Conservation (phyloP, 2,797 vertebrate species). For the Microctenopoma steveboyesi region DNA sequence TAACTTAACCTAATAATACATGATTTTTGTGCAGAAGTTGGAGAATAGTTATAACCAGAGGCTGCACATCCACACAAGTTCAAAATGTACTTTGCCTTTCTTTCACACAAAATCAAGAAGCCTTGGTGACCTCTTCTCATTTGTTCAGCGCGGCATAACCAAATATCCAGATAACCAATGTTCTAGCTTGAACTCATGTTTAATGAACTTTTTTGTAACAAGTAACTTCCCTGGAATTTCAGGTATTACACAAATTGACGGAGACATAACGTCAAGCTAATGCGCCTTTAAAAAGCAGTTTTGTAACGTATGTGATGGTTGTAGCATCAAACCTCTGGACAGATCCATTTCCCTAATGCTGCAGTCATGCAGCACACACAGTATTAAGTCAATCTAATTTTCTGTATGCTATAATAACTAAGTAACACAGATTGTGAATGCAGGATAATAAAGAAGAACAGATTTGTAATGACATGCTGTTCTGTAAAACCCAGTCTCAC, state of each 20-base stretch:
- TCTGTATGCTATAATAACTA: neutral
- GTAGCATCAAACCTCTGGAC: neutral
- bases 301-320: too few relatives aligned
- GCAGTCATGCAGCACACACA: neutral
- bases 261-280: neutral
- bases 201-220: constrained; percentile 16
- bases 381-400: neutral
- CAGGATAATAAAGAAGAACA: neutral
- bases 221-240: neutral
- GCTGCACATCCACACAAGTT: neutral
- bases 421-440: constrained; percentile 5
- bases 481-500: neutral
- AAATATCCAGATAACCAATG: neutral
- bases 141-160: constrained; percentile 1
- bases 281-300: neutral
- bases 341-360: neutral
- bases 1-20: too few relatives aligned
- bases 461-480: constrained; percentile 6
- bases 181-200: constrained; percentile 13
- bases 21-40: neutral
- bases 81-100: neutral
- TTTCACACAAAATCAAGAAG: constrained; percentile 8
- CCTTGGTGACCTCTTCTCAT: constrained; percentile 27
- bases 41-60: neutral
- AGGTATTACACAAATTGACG: neutral